Conservation (phyloP, 2,113 vertebrate genomes). For the Anser brachyrhynchus region DNA sequence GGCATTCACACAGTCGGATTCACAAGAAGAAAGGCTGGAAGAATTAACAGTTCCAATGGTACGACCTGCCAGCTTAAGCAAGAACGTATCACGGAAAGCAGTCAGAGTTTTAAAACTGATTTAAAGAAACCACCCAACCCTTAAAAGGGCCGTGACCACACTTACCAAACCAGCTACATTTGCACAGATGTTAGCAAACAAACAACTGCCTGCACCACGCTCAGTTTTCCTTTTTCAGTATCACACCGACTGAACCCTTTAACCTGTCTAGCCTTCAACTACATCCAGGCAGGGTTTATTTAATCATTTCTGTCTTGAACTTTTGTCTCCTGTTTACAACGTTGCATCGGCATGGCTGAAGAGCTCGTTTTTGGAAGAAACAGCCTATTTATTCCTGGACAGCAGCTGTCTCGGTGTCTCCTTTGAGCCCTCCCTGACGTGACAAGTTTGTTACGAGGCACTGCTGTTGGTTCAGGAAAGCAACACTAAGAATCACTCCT, state of each 20-base stretch:
- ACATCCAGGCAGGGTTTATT: background rate
- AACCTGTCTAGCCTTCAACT: background rate
- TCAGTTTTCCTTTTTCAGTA: background rate
- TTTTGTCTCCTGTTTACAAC: background rate
- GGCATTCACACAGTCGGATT: constrained; percentile 34
- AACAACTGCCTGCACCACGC: background rate
- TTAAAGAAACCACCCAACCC: background rate
- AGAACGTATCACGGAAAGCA: background rate
- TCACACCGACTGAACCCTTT: background rate
- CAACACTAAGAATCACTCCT: background rate
- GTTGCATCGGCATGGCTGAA: background rate
- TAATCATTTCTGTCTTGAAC: background rate
- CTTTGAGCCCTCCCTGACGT: background rate
- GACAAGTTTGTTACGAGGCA: background rate
- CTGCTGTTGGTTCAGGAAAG: background rate
- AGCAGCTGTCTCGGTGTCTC: background rate
- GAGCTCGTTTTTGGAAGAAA: background rate
- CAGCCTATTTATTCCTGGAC: background rate
- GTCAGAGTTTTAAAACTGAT: background rate
- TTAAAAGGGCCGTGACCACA: background rate
- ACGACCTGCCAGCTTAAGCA: background rate
- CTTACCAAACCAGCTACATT: background rate
- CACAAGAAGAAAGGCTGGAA: constrained; percentile 11
- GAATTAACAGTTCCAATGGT: background rate
- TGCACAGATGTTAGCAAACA: background rate